These are phyloP conservation scores for Drosophila kokeensis DNA, from an alignment of 2,888 invertebrate species.

Conservation along the genomic window DNA sequence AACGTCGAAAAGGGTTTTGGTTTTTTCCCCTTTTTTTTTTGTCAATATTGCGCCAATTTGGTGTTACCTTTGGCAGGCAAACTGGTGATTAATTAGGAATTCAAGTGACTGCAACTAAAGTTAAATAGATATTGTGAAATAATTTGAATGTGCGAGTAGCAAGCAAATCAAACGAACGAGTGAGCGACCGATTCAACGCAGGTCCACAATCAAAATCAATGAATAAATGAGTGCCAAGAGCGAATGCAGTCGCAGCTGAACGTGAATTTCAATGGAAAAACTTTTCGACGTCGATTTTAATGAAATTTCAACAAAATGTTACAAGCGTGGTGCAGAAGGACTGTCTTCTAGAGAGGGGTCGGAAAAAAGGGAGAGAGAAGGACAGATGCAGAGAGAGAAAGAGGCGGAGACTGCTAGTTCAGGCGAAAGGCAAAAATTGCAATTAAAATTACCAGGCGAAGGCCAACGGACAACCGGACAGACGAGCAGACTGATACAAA, in stretches of 20 bases:
- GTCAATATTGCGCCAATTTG: conserved; percentile 40
- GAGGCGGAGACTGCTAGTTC: neutral
- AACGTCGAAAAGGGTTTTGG: neutral
- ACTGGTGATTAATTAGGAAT: conserved; percentile 74
- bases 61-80: conserved; percentile 35
- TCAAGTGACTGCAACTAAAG: conserved; percentile 73
- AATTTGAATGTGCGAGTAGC: conserved; percentile 64
- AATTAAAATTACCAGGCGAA: conserved; percentile 74
- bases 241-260: conserved; percentile 35
- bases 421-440: conserved; percentile 64
- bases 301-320: conserved; percentile 79
- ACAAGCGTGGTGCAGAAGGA: conserved; percentile 53
- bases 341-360: neutral
- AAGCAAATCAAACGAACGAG: conserved; percentile 55
- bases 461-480: conserved; percentile 38
- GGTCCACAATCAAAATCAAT: conserved; percentile 48
- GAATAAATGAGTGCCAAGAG: conserved; percentile 45
- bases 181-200: conserved; percentile 36
- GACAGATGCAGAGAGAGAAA: neutral
- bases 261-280: conserved; percentile 54
- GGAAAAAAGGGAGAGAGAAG: neutral
- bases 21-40: neutral
- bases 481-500: neutral
- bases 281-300: conserved; percentile 75
- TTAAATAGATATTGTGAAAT: conserved; percentile 75